Conservation (phyloP, 2,113 vertebrate species). For the Oreochromis niloticus region DNA sequence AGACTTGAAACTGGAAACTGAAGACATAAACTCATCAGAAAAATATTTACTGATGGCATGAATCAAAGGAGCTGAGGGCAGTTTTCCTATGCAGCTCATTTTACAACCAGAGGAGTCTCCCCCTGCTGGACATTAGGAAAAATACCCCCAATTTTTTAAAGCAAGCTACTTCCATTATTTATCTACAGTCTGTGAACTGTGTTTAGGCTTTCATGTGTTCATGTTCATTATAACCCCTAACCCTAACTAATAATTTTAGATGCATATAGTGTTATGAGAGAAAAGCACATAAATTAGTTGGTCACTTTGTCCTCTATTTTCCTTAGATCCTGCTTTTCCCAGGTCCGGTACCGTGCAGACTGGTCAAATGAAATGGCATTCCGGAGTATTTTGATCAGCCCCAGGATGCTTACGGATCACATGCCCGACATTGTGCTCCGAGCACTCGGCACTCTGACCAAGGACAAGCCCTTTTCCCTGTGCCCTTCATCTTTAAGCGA, state of each 20-base stretch:
- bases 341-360: conserved; percentile 73
- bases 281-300: neutral
- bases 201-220: neutral
- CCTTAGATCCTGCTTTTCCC: conserved; percentile 80
- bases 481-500: conserved; percentile 69
- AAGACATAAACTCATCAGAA: neutral
- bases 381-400: conserved; percentile 87
- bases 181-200: neutral
- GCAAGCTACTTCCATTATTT: neutral
- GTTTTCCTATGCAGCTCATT: neutral
- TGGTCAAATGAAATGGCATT: conserved; percentile 84
- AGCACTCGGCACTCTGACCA: conserved; percentile 78
- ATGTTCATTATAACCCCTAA: neutral
- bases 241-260: neutral
- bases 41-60: neutral
- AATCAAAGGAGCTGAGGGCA: rapidly evolving
- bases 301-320: neutral
- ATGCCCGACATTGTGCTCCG: conserved; percentile 84
- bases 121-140: neutral
- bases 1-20: neutral
- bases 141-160: neutral
- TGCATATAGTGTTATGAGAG: neutral
- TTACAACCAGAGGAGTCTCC: neutral
- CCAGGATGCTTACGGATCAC: conserved; percentile 91
- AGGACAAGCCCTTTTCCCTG: conserved; percentile 65